Conservation (phyloP, 2,888 invertebrate species). For the Eulithis testata region DNA sequence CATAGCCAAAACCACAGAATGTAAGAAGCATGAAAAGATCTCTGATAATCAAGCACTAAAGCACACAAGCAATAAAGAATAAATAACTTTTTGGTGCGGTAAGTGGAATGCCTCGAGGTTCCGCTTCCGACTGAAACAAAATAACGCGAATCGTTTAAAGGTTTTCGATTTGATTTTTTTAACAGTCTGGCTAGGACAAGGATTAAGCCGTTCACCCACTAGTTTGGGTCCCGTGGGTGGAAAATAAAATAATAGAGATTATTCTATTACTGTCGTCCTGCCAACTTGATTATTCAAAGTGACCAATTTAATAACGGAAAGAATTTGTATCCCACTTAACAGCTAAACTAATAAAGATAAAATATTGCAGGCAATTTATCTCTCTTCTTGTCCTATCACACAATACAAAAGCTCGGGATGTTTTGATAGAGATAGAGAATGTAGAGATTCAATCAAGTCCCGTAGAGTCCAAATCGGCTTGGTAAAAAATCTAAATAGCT, state of each 20-base stretch:
- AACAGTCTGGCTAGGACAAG: constrained; percentile 13
- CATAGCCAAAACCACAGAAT: too few species aligned
- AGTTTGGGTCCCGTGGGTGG: constrained; percentile 32
- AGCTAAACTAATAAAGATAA: constrained; percentile 22
- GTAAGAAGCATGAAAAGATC: too few species aligned
- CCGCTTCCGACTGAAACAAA: too few species aligned
- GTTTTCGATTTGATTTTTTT: neutral
- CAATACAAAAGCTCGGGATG: too few species aligned
- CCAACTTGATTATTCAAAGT: constrained; percentile 32
- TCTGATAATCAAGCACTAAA: too few species aligned
- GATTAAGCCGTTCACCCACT: constrained; percentile 20
- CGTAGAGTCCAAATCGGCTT: too few species aligned
- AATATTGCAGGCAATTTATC: constrained; percentile 8
- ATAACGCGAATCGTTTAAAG: too few species aligned
- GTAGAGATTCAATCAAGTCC: too few species aligned
- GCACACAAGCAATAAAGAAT: too few species aligned
- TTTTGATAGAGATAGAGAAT: neutral
- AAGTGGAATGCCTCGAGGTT: too few species aligned
- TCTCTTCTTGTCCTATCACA: neutral
- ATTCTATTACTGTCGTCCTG: constrained; percentile 36
- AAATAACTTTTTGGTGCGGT: too few species aligned
- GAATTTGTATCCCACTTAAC: constrained; percentile 29
- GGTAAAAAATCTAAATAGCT: too few species aligned
- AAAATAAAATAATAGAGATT: constrained; percentile 40
- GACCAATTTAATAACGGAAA: constrained; percentile 30